phyloP scores from a whole-genome alignment of 2,113 vertebrate genomes.

The Myodes glareolus region DNA sequence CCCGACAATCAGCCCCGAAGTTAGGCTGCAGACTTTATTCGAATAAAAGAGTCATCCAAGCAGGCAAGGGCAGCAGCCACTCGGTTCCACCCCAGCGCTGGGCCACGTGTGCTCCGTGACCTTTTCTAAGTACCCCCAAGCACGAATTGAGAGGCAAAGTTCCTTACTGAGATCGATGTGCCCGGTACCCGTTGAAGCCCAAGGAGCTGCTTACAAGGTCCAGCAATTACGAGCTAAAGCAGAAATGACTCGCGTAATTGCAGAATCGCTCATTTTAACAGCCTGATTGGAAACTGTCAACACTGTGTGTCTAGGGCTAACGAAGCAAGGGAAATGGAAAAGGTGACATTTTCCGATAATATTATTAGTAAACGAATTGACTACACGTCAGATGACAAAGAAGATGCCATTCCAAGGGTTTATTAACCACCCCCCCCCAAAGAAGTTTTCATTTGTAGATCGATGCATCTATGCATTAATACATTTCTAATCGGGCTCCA shows the following conservation, averaged over 20 bases:
- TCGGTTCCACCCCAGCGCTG: not conserved
- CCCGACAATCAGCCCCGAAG: not conserved
- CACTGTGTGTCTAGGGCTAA: conserved; percentile 59
- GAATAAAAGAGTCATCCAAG: not conserved
- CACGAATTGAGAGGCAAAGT: not conserved
- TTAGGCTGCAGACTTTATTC: not conserved
- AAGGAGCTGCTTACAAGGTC: conserved; percentile 54
- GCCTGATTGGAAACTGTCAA: conserved; percentile 74
- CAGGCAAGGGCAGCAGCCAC: not conserved
- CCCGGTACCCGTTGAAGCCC: not conserved
- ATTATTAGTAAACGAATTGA: conserved; percentile 70
- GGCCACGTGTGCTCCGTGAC: not conserved
- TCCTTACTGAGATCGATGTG: conserved; percentile 29
- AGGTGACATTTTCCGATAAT: conserved; percentile 72
- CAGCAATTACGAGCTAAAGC: conserved; percentile 63
- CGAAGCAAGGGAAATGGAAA: conserved; percentile 67
- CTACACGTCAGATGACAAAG: conserved; percentile 34
- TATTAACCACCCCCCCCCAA: conserved; percentile 26
- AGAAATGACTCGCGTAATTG: conserved; percentile 52
- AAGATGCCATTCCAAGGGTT: not conserved
- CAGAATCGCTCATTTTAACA: conserved; percentile 71
- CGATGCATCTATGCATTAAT: conserved; percentile 21
- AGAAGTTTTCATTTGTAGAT: not conserved
- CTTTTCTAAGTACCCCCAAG: not conserved
- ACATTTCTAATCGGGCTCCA: conserved; percentile 53